A percentile compares a stretch with the other conserved stretches of the same genome.
Evolutionary conservation across 2,888 invertebrate species (phyloP).

Genomic region (Stenodema calcarata): DNA sequence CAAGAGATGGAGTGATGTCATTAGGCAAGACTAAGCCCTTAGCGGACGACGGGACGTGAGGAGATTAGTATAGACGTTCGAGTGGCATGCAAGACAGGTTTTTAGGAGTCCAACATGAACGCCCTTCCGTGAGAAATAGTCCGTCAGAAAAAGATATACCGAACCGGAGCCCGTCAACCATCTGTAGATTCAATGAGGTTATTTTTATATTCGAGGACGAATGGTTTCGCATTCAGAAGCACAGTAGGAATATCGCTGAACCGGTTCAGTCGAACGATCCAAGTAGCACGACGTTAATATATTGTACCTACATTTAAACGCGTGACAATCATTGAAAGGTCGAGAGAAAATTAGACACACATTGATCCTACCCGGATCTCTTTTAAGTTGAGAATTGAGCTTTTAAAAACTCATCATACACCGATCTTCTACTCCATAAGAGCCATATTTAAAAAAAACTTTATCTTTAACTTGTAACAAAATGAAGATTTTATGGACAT

Average conservation of each 20-base stretch:
- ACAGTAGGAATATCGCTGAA: not conserved
- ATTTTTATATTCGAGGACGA: not conserved
- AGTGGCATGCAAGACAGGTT: slow-evolving; percentile 43
- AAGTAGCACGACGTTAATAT: no score
- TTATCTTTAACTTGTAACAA: no score
- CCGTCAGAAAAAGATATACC: not conserved
- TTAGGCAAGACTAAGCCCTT: slow-evolving; percentile 38
- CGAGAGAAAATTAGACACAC: no score
- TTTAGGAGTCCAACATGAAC: not conserved
- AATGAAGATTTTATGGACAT: no score
- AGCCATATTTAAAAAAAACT: no score
- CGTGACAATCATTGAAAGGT: not conserved
- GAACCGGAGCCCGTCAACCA: not conserved
- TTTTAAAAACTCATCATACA: no score
- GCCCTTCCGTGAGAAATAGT: slow-evolving; percentile 43
- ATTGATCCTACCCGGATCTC: no score
- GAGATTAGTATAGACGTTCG: slow-evolving; percentile 31
- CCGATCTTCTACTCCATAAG: no score
- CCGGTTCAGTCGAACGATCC: not conserved
- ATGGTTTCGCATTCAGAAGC: not conserved
- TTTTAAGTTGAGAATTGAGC: no score
- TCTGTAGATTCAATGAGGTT: not conserved
- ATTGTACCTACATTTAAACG: no score
- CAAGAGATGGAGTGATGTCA: slow-evolving; percentile 43
- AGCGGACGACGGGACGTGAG: slow-evolving; percentile 38